phyloP scores from a whole-genome alignment of 1,140 invertebrate species.

The Nasonia longicornis region DNA sequence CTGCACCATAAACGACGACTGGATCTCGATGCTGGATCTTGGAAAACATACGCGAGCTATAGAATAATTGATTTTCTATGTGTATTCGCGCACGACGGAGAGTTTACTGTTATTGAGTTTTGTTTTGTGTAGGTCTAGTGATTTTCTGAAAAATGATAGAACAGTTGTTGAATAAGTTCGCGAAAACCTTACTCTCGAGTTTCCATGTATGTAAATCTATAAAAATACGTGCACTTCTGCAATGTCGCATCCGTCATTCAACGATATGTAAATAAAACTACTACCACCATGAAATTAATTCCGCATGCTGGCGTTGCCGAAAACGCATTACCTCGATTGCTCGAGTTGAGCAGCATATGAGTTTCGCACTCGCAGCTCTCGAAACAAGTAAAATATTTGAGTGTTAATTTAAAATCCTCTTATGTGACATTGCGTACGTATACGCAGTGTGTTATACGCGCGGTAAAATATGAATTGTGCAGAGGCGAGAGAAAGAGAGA shows the following conservation, averaged over 20 bases:
- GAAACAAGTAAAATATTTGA: constrained; percentile 7
- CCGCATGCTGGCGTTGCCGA: not conserved
- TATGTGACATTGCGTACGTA: constrained; percentile 1
- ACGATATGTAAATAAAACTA: no score
- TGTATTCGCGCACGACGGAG: not conserved
- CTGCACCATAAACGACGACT: not conserved
- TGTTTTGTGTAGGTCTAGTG: no score
- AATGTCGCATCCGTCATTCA: no score
- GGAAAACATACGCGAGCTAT: not conserved
- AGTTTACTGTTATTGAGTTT: not conserved
- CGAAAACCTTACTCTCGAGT: no score
- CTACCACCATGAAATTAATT: no score
- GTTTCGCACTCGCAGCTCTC: not conserved
- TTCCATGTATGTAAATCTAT: not conserved
- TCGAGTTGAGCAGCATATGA: not conserved
- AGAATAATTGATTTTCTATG: not conserved
- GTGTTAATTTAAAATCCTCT: constrained; percentile 31
- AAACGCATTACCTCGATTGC: not conserved
- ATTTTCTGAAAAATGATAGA: no score
- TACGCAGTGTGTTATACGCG: not conserved
- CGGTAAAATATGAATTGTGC: constrained; percentile 17
- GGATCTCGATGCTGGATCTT: not conserved
- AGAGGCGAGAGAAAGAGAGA: not conserved
- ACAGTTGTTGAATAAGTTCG: no score
- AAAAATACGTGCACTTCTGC: not conserved